Evolutionary conservation across 2,113 vertebrate genomes (phyloP).

Genomic region (Oceanodroma tethys): DNA sequence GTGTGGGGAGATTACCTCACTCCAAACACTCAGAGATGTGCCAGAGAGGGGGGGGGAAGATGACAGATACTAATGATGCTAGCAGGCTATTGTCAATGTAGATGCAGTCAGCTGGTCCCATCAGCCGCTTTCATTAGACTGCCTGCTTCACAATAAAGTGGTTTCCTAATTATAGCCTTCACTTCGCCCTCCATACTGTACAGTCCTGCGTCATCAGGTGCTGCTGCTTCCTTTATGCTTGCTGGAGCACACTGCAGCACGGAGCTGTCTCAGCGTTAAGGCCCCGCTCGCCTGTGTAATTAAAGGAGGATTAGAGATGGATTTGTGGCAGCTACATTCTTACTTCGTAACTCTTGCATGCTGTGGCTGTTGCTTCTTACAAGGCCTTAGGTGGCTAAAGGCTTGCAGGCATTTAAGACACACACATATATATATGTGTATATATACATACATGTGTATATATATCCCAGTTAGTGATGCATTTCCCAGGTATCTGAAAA

Average conservation of each 20-base stretch:
- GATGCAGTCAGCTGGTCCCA: conserved; percentile 6
- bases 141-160: neutral
- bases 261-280: neutral
- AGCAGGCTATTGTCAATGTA: neutral
- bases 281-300: neutral
- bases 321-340: neutral
- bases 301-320: conserved; percentile 17
- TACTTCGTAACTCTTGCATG: neutral
- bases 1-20: neutral
- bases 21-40: neutral
- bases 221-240: neutral
- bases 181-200: neutral
- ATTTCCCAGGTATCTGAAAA: neutral
- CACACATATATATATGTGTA: too few species aligned
- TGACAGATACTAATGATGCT: neutral
- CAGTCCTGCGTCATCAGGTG: neutral
- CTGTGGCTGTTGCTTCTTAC: neutral
- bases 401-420: neutral
- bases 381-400: neutral
- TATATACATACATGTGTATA: accelerated
- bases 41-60: neutral
- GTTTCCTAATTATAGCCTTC: conserved; percentile 34
- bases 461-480: neutral
- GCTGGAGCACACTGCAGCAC: neutral
- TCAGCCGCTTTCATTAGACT: conserved; percentile 12